Percentiles rank a stretch among this genome's conserved stretches.
Evolutionary conservation across 2,113 vertebrate species (phyloP).

Genomic region (Uria aalge): DNA sequence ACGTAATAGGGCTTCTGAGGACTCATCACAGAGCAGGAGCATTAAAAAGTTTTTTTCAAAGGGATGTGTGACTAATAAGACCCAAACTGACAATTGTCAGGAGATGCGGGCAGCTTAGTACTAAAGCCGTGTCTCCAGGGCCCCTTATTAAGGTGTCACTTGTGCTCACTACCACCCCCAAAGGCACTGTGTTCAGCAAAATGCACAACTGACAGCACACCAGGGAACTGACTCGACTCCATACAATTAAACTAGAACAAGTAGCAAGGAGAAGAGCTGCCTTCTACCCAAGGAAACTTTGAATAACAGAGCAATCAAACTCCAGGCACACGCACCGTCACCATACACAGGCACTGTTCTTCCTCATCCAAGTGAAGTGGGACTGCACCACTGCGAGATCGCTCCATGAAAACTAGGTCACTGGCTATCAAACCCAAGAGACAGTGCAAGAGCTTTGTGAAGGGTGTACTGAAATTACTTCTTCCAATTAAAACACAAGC

Average conservation of each 20-base stretch:
- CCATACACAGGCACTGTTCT: neutral
- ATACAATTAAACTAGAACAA: neutral
- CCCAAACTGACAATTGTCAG: neutral
- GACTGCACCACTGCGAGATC: neutral
- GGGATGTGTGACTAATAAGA: neutral
- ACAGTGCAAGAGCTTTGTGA: neutral
- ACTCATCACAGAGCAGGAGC: neutral
- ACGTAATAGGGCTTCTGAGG: neutral
- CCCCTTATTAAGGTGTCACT: neutral
- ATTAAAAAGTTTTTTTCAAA: slow-evolving; percentile 1
- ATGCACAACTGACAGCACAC: neutral
- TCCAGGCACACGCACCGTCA: neutral
- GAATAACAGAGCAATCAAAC: neutral
- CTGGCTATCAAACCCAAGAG: neutral
- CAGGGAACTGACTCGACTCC: neutral
- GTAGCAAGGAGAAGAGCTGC: neutral
- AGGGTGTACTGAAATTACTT: neutral
- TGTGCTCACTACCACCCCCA: neutral
- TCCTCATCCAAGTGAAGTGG: neutral
- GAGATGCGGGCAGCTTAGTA: neutral
- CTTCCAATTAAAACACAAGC: neutral
- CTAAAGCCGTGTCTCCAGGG: neutral
- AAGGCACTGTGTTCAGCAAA: neutral
- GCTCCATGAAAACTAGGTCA: neutral
- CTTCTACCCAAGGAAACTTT: neutral